phyloP scores from a whole-genome alignment of 2,113 vertebrate genomes.

The Gopherus flavomarginatus region DNA sequence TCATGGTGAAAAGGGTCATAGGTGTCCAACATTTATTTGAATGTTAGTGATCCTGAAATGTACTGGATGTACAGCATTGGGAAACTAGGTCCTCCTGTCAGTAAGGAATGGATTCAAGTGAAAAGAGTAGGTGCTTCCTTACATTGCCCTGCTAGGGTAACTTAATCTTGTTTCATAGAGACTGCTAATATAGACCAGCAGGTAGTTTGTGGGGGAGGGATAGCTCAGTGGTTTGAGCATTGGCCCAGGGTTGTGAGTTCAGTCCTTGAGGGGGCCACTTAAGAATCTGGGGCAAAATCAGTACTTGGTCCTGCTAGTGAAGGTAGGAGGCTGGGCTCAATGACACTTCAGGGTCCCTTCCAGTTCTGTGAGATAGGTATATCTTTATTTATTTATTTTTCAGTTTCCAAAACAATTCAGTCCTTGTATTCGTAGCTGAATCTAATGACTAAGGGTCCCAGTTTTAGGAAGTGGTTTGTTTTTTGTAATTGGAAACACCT shows the following conservation, averaged over 20 bases:
- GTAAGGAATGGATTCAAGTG: background rate
- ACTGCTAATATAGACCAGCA: background rate
- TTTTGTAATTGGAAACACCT: rapidly evolving
- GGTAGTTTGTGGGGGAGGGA: too few relatives aligned
- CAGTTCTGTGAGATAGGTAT: too few relatives aligned
- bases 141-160: background rate
- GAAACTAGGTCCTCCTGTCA: background rate
- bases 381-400: too few relatives aligned
- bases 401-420: background rate
- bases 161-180: background rate
- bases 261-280: too few relatives aligned
- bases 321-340: too few relatives aligned
- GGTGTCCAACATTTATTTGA: background rate
- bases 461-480: background rate
- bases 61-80: background rate
- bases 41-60: background rate
- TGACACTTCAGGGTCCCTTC: too few relatives aligned
- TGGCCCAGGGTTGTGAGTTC: too few relatives aligned
- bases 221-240: too few relatives aligned
- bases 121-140: background rate
- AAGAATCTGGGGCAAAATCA: too few relatives aligned
- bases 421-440: background rate
- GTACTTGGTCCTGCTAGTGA: too few relatives aligned
- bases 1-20: background rate
- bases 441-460: background rate